Percentiles rank a stretch among this genome's conserved stretches.
phyloP scores from a whole-genome alignment of 64 coral and sea anemone genomes.

The Hydrozoanthus tunicans region DNA sequence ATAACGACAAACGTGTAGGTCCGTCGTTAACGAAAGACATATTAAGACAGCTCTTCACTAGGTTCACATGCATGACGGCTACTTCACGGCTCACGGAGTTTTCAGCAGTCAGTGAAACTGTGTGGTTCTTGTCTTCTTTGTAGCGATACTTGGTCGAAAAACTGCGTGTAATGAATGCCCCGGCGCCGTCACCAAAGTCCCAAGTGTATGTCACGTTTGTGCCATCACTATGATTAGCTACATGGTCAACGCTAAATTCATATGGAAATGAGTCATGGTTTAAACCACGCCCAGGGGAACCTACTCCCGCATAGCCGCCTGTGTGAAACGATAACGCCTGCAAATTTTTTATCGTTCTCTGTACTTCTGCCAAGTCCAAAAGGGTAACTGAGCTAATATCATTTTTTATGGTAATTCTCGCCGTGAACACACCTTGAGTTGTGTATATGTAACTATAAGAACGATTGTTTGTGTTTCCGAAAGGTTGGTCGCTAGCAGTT shows the following conservation, averaged over 20 bases:
- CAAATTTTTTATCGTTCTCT: constrained; percentile 68
- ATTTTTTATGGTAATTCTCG: constrained; percentile 59
- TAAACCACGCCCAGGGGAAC: constrained; percentile 43
- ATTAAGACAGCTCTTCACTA: constrained; percentile 65
- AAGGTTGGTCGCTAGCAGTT: not conserved
- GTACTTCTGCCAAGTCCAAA: constrained; percentile 47
- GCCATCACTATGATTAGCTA: constrained; percentile 56
- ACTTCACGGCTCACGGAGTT: constrained; percentile 65
- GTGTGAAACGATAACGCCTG: constrained; percentile 30
- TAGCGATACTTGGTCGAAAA: constrained; percentile 7
- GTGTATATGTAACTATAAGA: constrained; percentile 26
- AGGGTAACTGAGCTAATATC: constrained; percentile 42
- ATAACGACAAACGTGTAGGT: constrained; percentile 15
- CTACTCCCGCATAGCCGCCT: constrained; percentile 47
- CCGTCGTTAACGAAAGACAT: constrained; percentile 67
- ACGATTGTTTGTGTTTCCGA: not conserved
- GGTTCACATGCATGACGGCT: not conserved
- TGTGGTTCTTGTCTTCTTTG: not conserved
- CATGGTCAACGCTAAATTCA: constrained; percentile 43
- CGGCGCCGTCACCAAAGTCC: constrained; percentile 54
- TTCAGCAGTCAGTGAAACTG: constrained; percentile 18
- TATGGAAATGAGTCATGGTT: constrained; percentile 51
- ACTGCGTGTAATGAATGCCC: not conserved
- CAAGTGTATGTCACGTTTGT: constrained; percentile 60
- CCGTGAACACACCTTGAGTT: constrained; percentile 32